Percentiles rank a stretch among this genome's conserved stretches.
phyloP scores from a whole-genome alignment of 2,113 vertebrate species.

The Silurus glanis region DNA sequence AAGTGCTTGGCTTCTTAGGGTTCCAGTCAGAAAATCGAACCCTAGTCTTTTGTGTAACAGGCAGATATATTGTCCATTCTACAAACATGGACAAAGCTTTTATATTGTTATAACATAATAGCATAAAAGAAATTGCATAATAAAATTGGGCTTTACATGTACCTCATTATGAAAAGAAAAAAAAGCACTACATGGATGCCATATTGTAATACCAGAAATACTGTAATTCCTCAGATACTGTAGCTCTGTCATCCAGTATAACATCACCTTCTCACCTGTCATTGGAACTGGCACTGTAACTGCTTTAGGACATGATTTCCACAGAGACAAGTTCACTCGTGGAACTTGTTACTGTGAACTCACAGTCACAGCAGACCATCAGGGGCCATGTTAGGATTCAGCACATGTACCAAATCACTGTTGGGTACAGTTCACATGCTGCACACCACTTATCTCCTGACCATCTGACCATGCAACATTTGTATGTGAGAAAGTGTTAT shows the following conservation, averaged over 20 bases:
- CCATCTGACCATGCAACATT: background rate
- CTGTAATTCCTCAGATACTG: background rate
- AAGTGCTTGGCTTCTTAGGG: too few species aligned
- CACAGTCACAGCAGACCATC: background rate
- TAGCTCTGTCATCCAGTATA: background rate
- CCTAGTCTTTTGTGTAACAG: too few species aligned
- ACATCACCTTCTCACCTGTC: background rate
- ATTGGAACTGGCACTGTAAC: background rate
- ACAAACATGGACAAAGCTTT: too few species aligned
- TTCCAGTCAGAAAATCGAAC: too few species aligned
- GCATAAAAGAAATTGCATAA: too few species aligned
- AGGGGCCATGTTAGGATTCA: slow-evolving; percentile 7
- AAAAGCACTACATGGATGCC: background rate
- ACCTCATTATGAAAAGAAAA: background rate
- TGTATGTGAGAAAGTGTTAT: background rate
- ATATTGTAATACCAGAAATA: background rate
- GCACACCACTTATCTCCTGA: background rate
- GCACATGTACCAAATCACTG: background rate
- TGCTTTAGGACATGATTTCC: slow-evolving; percentile 5
- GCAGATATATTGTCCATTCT: too few species aligned
- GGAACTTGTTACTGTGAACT: slow-evolving; percentile 31
- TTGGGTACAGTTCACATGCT: background rate
- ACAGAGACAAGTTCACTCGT: slow-evolving; percentile 13
- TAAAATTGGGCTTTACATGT: background rate
- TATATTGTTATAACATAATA: too few species aligned